Evolutionary conservation across 2,113 vertebrate species (phyloP), one percentile per base, ranked within the genome.

Genomic region (Brevimyrus niger): DNA sequence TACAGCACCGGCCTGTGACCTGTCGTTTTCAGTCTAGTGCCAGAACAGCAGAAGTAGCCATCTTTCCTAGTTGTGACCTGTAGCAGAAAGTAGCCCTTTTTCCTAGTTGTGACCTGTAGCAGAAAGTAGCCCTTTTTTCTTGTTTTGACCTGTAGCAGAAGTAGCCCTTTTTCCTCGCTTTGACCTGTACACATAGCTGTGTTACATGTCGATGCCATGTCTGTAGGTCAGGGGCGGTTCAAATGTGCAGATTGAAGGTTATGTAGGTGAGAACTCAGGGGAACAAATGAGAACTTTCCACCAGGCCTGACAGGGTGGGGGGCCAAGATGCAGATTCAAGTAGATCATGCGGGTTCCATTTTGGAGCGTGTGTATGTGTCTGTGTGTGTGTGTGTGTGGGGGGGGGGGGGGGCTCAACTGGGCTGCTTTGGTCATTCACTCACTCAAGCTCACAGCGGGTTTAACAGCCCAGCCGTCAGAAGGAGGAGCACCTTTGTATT

Each of bases 151-250:
- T 38, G 61, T 53, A 90, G 15, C 1, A 17, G 50, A 51, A 51
- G 15, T 51, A 51, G 3, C 11, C 13, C 0, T 51, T 51, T 51
- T 51, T 17, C 13, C 15, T 51, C 17, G 50, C 3, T 88, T 6
- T 61, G 65, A 87, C 88, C 53, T 38, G 61, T 53, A 90, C 86
- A 85, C 53, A 55, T 44, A 69, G 61, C 76, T 46, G 15, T 19
- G 80, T 46, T 83, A 83, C 42, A 44, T 90, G 88, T 90, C 76
- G 88, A 83, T 91, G 91, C 89, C 89, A 73, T 90, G 89, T 90
- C 90, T 91, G 86, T 47, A 69, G 53, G 48, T 48, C 46, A 55
- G 31, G 51, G 51, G 58, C 65, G 8, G 89, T 80, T 35, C 42
- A 87, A 80, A 73, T 89, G 90, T 90, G 90, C 88, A 89, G 82